Conservation (phyloP, 2,888 invertebrate genomes). For the Agonopterix subpropinquella region DNA sequence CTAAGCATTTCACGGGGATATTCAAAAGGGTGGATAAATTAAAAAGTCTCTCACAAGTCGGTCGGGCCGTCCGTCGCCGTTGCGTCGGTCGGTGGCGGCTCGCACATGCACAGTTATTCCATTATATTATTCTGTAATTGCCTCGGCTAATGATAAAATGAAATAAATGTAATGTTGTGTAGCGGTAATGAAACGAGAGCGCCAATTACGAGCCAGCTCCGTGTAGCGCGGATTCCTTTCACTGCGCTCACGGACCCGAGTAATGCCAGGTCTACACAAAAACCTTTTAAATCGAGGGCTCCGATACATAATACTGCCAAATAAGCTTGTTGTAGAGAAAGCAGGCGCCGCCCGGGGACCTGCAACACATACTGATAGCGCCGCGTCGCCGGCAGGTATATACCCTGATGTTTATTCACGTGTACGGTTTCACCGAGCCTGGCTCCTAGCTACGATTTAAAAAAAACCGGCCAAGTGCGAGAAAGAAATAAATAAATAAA, state of each 20-base stretch:
- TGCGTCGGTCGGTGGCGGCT: background rate
- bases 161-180: constrained; percentile 1
- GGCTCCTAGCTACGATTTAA: background rate
- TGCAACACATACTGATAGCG: background rate
- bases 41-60: too few relatives aligned
- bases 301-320: background rate
- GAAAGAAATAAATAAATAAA: too few relatives aligned
- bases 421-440: constrained; percentile 3
- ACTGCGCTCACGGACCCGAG: background rate
- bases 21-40: too few relatives aligned
- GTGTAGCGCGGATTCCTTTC: constrained; percentile 1
- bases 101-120: background rate
- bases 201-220: background rate
- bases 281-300: background rate
- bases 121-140: background rate
- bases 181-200: constrained; percentile 2
- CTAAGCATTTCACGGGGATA: too few relatives aligned
- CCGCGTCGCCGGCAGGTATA: background rate
- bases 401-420: constrained; percentile 4
- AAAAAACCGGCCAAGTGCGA: background rate
- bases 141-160: background rate
- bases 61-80: too few relatives aligned
- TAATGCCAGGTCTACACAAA: background rate
- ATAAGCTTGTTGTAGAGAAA: background rate
- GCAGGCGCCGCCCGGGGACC: background rate